These are phyloP conservation scores for Pagetopsis macropterus DNA, from an alignment of 2,797 vertebrate species.

Conservation along the genomic window DNA sequence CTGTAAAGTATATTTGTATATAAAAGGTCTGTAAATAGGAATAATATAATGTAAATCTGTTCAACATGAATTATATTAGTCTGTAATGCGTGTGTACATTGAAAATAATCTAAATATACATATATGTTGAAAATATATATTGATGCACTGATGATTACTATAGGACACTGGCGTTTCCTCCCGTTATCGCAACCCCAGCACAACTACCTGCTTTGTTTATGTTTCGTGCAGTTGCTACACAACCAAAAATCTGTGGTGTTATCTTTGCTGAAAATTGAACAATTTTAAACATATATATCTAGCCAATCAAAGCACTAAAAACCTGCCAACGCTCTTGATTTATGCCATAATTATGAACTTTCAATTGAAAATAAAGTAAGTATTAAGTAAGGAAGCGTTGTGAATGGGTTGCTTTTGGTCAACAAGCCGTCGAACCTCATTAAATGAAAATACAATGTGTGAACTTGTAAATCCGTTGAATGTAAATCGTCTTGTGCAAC, in stretches of 20 bases:
- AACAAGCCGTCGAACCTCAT: not conserved
- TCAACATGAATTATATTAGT: conserved; percentile 38
- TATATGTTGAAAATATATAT: conserved; percentile 51
- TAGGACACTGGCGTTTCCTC: conserved; percentile 21
- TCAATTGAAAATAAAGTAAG: conserved; percentile 20
- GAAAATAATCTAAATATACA: conserved; percentile 44
- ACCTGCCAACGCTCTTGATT: conserved; percentile 38
- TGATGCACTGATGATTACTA: conserved; percentile 22
- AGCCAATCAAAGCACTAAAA: conserved; percentile 43
- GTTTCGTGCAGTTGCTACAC: conserved; percentile 26
- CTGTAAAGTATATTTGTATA: conserved; percentile 56
- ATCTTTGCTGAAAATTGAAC: conserved; percentile 28
- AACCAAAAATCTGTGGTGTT: conserved; percentile 22
- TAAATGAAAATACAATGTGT: not conserved
- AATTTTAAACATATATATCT: conserved; percentile 20
- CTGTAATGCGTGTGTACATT: conserved; percentile 54
- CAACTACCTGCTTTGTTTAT: conserved; percentile 18
- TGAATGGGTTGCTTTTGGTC: conserved; percentile 8
- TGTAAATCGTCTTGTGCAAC: not conserved
- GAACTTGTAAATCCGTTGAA: not conserved
- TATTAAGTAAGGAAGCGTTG: conserved; percentile 1
- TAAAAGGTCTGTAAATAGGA: conserved; percentile 67
- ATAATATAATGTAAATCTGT: conserved; percentile 69
- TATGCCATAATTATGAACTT: not conserved
- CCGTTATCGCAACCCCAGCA: conserved; percentile 23